phyloP scores from a whole-genome alignment of 2,888 invertebrate genomes.

The Salticus scenicus region DNA sequence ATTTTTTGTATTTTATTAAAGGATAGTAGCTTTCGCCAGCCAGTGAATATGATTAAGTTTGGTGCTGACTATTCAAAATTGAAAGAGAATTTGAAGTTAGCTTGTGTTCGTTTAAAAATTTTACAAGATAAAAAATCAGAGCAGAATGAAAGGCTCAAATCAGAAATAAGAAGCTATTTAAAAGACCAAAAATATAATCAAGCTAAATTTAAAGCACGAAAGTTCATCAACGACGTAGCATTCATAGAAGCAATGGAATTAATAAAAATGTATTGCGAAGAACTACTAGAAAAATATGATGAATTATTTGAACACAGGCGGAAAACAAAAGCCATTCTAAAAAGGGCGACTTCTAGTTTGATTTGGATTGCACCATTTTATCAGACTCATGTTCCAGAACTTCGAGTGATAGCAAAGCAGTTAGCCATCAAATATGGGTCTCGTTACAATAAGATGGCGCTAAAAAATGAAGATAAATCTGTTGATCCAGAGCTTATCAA shows the following conservation, averaged over 20 bases:
- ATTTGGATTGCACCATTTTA: slow-evolving; percentile 97
- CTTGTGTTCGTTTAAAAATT: slow-evolving; percentile 28
- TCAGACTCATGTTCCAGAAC: slow-evolving; percentile 80
- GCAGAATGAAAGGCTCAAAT: background rate
- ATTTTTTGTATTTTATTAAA: too few species aligned
- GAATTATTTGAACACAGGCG: slow-evolving; percentile 31
- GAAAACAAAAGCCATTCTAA: slow-evolving; percentile 91
- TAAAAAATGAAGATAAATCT: slow-evolving; percentile 19
- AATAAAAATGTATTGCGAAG: slow-evolving; percentile 31
- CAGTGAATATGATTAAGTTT: slow-evolving; percentile 42
- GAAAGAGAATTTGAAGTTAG: slow-evolving; percentile 26
- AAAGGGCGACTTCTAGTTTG: slow-evolving; percentile 95
- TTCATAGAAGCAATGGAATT: slow-evolving; percentile 37
- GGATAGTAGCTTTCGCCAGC: too few species aligned
- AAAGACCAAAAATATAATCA: slow-evolving; percentile 1
- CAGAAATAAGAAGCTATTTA: slow-evolving; percentile 27
- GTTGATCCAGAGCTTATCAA: slow-evolving; percentile 35
- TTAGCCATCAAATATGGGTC: slow-evolving; percentile 94
- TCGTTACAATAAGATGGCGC: slow-evolving; percentile 86
- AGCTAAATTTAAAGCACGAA: slow-evolving; percentile 31
- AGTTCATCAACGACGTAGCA: slow-evolving; percentile 22
- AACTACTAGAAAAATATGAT: slow-evolving; percentile 12
- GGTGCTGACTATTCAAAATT: slow-evolving; percentile 32
- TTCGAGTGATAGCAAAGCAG: slow-evolving; percentile 88
- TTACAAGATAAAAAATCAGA: slow-evolving; percentile 45